These are phyloP conservation scores for Sminthurinus signatus DNA, from an alignment of 1,140 invertebrate genomes.

Conservation along the genomic window DNA sequence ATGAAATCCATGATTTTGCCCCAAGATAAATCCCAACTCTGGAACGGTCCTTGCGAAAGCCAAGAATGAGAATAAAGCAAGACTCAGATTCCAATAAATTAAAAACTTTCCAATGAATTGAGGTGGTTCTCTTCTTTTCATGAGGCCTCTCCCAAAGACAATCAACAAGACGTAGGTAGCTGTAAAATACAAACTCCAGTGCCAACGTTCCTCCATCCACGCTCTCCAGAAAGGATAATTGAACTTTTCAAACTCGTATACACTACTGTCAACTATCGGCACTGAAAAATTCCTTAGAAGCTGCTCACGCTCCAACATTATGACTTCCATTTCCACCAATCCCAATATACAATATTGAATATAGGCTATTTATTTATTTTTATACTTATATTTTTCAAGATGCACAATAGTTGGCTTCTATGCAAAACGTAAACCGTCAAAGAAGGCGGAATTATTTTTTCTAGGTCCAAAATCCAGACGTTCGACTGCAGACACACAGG, in stretches of 20 bases:
- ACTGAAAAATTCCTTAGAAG: no score
- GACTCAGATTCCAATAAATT: background rate
- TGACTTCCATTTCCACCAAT: no score
- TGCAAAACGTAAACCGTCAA: no score
- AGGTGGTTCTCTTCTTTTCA: background rate
- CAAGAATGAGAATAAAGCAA: constrained; percentile 64
- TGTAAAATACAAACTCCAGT: background rate
- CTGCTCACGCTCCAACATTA: no score
- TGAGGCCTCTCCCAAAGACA: background rate
- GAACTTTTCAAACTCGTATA: background rate
- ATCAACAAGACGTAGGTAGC: background rate
- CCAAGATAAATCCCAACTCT: constrained; percentile 77
- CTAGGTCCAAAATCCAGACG: no score
- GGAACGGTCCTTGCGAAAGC: constrained; percentile 79
- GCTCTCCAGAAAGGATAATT: background rate
- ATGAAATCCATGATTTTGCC: constrained; percentile 74
- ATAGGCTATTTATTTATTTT: no score
- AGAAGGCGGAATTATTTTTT: no score
- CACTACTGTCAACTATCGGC: background rate
- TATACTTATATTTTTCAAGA: no score
- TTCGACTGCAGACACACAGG: no score
- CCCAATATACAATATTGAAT: no score
- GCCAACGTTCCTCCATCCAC: constrained; percentile 2
- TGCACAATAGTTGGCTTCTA: no score
- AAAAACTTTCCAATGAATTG: background rate